phyloP scores from a whole-genome alignment of 2,888 invertebrate genomes.

The Sminthurinus aureus region DNA sequence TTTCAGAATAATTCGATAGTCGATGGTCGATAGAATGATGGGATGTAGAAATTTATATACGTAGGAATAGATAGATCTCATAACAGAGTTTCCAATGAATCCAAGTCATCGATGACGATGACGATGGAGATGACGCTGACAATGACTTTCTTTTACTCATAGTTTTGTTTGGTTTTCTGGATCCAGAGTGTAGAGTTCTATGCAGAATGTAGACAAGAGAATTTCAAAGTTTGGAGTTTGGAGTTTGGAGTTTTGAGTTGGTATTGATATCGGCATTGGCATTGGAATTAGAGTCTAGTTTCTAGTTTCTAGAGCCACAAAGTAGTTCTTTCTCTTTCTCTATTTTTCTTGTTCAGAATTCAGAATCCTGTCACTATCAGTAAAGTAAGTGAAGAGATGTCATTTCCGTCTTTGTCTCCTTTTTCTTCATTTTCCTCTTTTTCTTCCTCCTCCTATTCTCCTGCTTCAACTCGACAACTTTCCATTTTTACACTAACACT shows the following conservation, averaged over 20 bases:
- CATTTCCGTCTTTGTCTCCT: neutral
- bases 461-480: no score
- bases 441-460: neutral
- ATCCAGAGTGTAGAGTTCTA: no score
- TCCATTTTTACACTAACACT: no score
- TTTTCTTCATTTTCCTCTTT: neutral
- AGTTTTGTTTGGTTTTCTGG: no score
- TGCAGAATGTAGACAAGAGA: no score
- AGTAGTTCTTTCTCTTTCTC: neutral
- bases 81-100: conserved; percentile 27
- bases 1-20: no score
- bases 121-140: no score
- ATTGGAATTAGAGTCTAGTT: neutral
- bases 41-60: no score
- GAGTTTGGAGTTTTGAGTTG: no score
- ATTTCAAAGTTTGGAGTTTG: no score
- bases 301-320: neutral
- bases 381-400: neutral
- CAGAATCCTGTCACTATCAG: neutral
- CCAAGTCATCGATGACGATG: neutral
- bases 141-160: no score
- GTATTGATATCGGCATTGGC: neutral
- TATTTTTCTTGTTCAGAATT: neutral
- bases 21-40: no score
- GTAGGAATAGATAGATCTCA: conserved; percentile 14